Evolutionary conservation across 2,113 vertebrate genomes (phyloP).

Genomic region (Syrrhaptes paradoxus): DNA sequence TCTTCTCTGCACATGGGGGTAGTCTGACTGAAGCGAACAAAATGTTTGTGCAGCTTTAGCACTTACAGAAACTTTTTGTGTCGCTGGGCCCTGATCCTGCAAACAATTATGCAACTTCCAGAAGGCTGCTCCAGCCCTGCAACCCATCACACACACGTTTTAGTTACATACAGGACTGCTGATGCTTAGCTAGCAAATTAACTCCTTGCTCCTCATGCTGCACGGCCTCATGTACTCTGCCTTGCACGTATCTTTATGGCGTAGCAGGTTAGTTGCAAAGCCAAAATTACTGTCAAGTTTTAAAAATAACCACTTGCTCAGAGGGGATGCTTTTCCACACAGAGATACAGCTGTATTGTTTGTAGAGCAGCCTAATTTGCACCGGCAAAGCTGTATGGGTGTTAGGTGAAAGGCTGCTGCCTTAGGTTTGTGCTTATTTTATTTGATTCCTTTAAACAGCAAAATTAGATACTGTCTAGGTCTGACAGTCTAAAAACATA

Average conservation of each 20-base stretch:
- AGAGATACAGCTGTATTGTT: background rate
- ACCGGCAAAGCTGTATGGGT: background rate
- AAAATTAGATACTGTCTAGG: constrained; percentile 37
- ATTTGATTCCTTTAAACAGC: background rate
- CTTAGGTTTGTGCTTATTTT: background rate
- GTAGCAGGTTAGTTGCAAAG: background rate
- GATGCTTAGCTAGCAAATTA: background rate
- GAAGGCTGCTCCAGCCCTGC: background rate
- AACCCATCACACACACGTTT: background rate
- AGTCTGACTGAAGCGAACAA: background rate
- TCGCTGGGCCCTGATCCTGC: background rate
- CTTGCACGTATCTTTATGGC: background rate
- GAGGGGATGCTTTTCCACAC: background rate
- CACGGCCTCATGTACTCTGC: accelerated
- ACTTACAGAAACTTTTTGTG: background rate
- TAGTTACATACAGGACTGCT: background rate
- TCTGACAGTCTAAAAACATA: constrained; percentile 23
- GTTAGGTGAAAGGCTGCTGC: background rate
- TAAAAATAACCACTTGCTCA: background rate
- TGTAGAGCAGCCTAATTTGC: background rate
- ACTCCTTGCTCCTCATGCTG: background rate
- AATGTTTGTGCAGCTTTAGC: background rate
- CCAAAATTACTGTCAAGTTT: background rate
- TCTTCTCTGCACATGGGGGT: background rate
- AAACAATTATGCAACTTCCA: background rate